Conservation (phyloP, 2,113 vertebrate genomes). For the Sterna hirundo region DNA sequence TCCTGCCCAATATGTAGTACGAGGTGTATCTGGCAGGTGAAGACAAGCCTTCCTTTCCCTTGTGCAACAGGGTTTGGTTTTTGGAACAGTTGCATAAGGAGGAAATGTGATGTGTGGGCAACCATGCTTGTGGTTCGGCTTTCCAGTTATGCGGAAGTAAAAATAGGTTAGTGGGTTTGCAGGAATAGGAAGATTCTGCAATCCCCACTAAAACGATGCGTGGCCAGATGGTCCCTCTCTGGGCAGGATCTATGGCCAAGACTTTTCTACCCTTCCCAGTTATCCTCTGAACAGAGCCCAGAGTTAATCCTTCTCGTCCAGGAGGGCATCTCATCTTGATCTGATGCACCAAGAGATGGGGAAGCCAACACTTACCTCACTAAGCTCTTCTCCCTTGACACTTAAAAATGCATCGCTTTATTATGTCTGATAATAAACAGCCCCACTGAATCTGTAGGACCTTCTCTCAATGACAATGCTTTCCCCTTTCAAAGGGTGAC, state of each 20-base stretch:
- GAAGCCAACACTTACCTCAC: not conserved
- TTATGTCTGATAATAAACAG: not conserved
- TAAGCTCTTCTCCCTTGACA: not conserved
- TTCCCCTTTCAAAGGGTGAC: not conserved
- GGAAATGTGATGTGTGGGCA: not conserved
- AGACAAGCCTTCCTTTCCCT: not conserved
- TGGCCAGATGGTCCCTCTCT: not conserved
- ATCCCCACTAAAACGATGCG: rapidly evolving
- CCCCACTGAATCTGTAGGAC: not conserved
- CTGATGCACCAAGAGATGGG: not conserved
- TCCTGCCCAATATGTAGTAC: too few relatives aligned
- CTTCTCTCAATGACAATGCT: not conserved
- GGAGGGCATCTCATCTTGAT: not conserved
- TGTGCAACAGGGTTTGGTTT: rapidly evolving
- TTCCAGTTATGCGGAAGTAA: not conserved
- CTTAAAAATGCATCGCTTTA: not conserved
- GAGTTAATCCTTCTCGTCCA: not conserved
- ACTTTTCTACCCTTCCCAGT: not conserved
- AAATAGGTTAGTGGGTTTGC: not conserved
- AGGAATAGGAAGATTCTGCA: not conserved
- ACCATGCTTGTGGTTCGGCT: not conserved
- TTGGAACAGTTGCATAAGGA: not conserved
- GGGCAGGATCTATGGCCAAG: not conserved
- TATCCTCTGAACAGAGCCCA: not conserved
- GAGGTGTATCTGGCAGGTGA: not conserved